phyloP scores from a whole-genome alignment of 64 coral and sea anemone genomes.

The Dendronephthya gigantea region DNA sequence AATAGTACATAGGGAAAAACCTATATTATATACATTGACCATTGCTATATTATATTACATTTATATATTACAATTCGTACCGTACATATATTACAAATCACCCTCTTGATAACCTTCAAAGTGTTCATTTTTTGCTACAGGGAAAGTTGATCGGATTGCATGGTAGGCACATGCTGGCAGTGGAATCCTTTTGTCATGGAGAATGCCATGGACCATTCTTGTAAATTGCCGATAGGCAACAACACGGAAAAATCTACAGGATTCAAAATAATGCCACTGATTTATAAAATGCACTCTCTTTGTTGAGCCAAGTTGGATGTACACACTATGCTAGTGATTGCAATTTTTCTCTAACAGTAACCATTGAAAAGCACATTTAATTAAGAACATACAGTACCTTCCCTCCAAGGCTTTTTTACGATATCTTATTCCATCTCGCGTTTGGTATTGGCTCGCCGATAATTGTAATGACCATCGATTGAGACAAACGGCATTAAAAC shows the following conservation, averaged over 20 bases:
- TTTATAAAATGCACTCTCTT: background rate
- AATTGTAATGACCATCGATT: background rate
- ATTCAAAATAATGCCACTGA: background rate
- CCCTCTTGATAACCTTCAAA: background rate
- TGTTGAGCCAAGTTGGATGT: background rate
- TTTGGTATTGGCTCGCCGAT: background rate
- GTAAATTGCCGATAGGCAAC: conserved; percentile 5
- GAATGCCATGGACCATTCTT: background rate
- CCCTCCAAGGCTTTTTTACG: background rate
- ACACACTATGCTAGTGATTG: background rate
- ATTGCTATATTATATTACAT: too few species aligned
- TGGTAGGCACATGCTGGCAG: conserved; percentile 9
- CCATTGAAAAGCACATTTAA: background rate
- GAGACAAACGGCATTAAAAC: background rate
- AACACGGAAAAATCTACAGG: background rate
- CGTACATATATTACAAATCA: background rate
- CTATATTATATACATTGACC: too few species aligned
- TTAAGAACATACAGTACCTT: background rate
- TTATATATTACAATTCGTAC: too few species aligned
- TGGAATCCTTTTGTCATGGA: background rate
- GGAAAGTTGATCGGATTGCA: background rate
- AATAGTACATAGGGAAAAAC: background rate
- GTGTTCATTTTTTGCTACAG: background rate
- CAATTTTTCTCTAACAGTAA: background rate
- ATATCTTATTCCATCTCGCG: background rate